phyloP scores from a whole-genome alignment of 1,140 invertebrate species.

The Augochlora pura region DNA sequence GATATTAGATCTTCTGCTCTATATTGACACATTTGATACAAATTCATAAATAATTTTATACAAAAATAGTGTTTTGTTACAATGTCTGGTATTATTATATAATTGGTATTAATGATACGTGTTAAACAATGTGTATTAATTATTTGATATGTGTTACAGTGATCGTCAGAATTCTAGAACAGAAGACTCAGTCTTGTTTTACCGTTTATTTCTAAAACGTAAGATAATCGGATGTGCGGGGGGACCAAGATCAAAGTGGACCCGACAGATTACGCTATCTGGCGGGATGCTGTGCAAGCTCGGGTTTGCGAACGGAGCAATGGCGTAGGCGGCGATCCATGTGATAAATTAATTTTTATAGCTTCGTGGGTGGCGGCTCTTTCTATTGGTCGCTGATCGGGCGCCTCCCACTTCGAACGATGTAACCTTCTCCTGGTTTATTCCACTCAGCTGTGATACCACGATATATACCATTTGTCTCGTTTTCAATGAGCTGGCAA shows the following conservation, averaged over 20 bases:
- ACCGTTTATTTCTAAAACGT: too few relatives aligned
- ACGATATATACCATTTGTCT: constrained; percentile 49
- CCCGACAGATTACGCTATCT: constrained; percentile 67
- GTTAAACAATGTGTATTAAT: too few relatives aligned
- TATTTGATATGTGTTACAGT: too few relatives aligned
- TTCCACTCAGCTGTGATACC: constrained; percentile 51
- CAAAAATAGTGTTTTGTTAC: too few relatives aligned
- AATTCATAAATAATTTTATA: too few relatives aligned
- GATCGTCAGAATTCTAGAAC: too few relatives aligned
- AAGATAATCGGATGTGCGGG: too few relatives aligned
- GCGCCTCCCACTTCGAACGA: constrained; percentile 68
- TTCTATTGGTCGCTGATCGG: constrained; percentile 71
- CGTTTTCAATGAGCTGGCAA: constrained; percentile 26
- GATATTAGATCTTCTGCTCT: too few relatives aligned
- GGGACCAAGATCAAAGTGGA: background rate
- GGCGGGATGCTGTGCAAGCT: constrained; percentile 57
- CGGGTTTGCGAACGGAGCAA: constrained; percentile 56
- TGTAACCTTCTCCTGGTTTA: constrained; percentile 46
- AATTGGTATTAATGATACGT: too few relatives aligned
- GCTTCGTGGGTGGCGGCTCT: constrained; percentile 71
- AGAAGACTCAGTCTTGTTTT: too few relatives aligned
- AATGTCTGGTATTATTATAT: too few relatives aligned
- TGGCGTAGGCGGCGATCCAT: constrained; percentile 72
- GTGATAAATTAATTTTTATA: constrained; percentile 76
- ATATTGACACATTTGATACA: too few relatives aligned